Evolutionary conservation across 2,888 invertebrate species (phyloP).

Genomic region (Chaetogeoica ovagalla): DNA sequence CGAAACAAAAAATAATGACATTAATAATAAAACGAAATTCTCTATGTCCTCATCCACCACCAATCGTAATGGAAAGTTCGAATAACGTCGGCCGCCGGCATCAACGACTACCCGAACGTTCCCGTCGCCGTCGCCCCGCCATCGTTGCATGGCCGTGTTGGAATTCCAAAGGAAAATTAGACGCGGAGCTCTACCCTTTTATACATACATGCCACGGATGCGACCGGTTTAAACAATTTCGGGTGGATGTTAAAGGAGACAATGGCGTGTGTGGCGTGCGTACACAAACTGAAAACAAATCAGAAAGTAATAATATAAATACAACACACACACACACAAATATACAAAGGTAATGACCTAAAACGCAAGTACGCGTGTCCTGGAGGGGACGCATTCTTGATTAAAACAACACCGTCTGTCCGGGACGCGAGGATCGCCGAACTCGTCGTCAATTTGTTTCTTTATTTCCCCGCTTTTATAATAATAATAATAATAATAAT

Average conservation of each 20-base stretch:
- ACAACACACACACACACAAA: too few species aligned
- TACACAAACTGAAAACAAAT: not conserved
- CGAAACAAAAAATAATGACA: too few species aligned
- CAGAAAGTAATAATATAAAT: not conserved
- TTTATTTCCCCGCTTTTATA: not conserved
- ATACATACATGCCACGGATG: not conserved
- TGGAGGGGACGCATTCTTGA: slow-evolving; percentile 31
- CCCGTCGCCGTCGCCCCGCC: not conserved
- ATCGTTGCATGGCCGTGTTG: not conserved
- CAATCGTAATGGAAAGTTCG: too few species aligned
- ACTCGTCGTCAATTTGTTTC: slow-evolving; percentile 31
- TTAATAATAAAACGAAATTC: too few species aligned
- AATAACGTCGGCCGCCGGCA: not conserved
- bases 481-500: too few species aligned
- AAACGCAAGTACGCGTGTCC: slow-evolving; percentile 12
- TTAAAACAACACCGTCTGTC: slow-evolving; percentile 13
- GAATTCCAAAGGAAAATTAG: slow-evolving; percentile 38
- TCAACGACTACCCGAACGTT: too few species aligned
- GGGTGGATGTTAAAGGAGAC: slow-evolving; percentile 22
- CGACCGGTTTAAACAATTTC: slow-evolving; percentile 44
- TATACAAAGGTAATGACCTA: slow-evolving; percentile 10
- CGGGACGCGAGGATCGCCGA: slow-evolving; percentile 32
- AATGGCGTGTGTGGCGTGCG: not conserved
- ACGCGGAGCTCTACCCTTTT: slow-evolving; percentile 15
- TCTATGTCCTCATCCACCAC: too few species aligned